Percentiles rank a stretch among this genome's conserved stretches.
phyloP scores from a whole-genome alignment of 2,797 vertebrate genomes.

The Xenops minutus region DNA sequence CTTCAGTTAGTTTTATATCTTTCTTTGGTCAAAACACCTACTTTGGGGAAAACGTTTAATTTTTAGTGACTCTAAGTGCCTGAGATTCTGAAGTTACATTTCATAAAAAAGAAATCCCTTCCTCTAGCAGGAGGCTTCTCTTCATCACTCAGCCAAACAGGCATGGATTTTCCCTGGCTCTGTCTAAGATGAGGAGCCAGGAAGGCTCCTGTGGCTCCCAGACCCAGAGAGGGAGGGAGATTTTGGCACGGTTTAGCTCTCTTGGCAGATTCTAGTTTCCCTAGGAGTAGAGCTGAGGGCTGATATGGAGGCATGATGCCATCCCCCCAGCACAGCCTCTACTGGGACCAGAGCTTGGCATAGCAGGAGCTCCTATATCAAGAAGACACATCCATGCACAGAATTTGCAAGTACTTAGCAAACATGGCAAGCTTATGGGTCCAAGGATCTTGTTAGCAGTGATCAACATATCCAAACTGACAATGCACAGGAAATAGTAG shows the following conservation, averaged over 20 bases:
- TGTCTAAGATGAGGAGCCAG: neutral
- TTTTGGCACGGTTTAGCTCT: neutral
- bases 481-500: neutral
- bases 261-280: neutral
- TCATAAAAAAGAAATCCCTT: neutral
- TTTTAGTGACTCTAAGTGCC: neutral
- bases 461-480: neutral
- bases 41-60: neutral
- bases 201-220: neutral
- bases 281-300: neutral
- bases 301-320: accelerated
- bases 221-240: neutral
- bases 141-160: neutral
- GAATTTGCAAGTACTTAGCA: neutral
- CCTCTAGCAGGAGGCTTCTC: neutral
- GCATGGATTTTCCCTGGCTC: neutral
- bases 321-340: neutral
- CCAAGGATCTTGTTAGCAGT: neutral
- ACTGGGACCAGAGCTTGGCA: neutral
- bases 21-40: neutral
- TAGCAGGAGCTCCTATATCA: neutral
- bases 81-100: neutral
- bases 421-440: neutral
- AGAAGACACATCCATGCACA: neutral
- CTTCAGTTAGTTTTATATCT: neutral